phyloP scores from a whole-genome alignment of 2,113 vertebrate genomes.

The Forbesichthys agassizii region DNA sequence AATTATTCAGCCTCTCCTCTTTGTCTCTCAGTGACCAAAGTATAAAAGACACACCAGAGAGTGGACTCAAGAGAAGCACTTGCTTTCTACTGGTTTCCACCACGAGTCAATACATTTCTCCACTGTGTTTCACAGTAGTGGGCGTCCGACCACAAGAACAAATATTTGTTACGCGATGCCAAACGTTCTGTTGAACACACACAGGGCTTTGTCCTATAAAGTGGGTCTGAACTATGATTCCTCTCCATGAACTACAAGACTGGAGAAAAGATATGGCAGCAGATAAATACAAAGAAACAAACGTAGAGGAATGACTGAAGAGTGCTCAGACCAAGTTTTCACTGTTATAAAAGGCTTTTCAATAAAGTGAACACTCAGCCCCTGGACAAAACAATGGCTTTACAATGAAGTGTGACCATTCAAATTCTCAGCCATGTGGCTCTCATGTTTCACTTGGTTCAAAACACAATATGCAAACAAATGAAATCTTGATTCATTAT shows the following conservation, averaged over 20 bases:
- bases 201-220: slow-evolving; percentile 58
- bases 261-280: slow-evolving; percentile 13
- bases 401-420: neutral
- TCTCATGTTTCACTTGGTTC: neutral
- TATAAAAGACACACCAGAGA: slow-evolving; percentile 2
- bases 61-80: neutral
- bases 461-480: neutral
- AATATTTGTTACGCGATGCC: slow-evolving; percentile 71
- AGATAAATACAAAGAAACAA: slow-evolving; percentile 23
- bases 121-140: slow-evolving; percentile 39
- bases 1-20: slow-evolving; percentile 3
- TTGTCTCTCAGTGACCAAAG: too few species aligned
- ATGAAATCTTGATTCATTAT: neutral
- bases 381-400: neutral
- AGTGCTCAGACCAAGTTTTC: slow-evolving; percentile 10
- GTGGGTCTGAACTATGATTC: slow-evolving; percentile 60
- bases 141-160: slow-evolving; percentile 61
- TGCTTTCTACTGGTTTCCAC: neutral
- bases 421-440: neutral
- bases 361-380: neutral
- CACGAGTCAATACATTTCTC: slow-evolving; percentile 23
- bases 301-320: slow-evolving; percentile 6
- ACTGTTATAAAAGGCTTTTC: slow-evolving; percentile 17
- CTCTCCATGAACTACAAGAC: slow-evolving; percentile 37
- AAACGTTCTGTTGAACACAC: slow-evolving; percentile 64